phyloP scores from a whole-genome alignment of 2,113 vertebrate genomes.

The Apeltes quadracus region DNA sequence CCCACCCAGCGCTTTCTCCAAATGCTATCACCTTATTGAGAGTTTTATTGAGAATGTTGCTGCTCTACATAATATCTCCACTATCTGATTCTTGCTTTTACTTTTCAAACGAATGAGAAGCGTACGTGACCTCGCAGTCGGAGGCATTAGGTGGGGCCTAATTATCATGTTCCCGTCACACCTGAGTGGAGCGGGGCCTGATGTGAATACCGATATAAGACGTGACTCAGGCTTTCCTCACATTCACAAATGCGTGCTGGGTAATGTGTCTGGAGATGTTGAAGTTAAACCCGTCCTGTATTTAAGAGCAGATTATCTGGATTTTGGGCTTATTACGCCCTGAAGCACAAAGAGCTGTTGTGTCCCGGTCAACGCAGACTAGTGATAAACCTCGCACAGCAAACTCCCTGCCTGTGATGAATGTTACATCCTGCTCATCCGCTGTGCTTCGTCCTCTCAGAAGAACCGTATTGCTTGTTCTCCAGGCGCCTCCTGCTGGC shows the following conservation, averaged over 20 bases:
- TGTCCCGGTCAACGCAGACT: conserved; percentile 6
- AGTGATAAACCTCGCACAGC: conserved; percentile 18
- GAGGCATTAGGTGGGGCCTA: conserved; percentile 25
- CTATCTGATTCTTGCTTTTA: background rate
- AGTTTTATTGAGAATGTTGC: background rate
- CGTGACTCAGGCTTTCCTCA: conserved; percentile 57
- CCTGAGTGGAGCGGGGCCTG: conserved; percentile 34
- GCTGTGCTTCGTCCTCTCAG: background rate
- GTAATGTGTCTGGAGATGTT: conserved; percentile 30
- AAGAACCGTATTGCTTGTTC: conserved; percentile 30
- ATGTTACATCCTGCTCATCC: background rate
- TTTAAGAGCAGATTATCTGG: conserved; percentile 39
- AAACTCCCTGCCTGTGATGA: background rate
- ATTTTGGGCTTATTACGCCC: conserved; percentile 43
- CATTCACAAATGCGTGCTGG: conserved; percentile 36
- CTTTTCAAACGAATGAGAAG: background rate
- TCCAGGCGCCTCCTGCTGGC: conserved; percentile 75
- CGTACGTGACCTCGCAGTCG: background rate
- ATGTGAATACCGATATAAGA: conserved; percentile 35
- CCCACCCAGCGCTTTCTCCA: background rate
- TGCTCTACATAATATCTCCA: background rate
- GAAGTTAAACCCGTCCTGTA: conserved; percentile 5
- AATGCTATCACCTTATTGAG: background rate
- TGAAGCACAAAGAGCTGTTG: conserved; percentile 38
- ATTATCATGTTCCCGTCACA: conserved; percentile 29